Evolutionary conservation across 2,797 vertebrate genomes (phyloP).

Genomic region (Coccyzus lansbergi): DNA sequence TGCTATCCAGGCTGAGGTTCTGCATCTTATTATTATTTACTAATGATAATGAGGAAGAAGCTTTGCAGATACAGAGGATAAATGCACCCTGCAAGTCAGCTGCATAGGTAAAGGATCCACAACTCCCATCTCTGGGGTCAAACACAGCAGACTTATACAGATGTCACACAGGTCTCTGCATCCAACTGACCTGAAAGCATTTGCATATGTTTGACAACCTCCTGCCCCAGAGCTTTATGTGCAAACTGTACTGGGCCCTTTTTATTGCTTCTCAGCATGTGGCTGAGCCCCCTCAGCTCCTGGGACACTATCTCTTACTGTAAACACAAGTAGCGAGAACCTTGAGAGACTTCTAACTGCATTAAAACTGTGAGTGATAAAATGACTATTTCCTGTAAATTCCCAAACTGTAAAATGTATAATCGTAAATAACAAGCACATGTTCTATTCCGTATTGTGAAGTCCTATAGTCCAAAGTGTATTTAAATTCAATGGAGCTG

Average conservation of each 20-base stretch:
- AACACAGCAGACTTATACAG: neutral
- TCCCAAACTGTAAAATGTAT: neutral
- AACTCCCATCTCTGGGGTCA: neutral
- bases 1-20: neutral
- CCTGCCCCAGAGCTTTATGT: neutral
- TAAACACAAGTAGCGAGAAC: neutral
- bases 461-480: neutral
- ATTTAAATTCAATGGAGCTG: neutral
- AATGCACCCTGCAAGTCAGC: neutral
- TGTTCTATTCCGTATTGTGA: fast-evolving
- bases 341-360: neutral
- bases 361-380: neutral
- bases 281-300: neutral
- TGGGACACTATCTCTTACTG: neutral
- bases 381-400: neutral
- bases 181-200: neutral
- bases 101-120: neutral
- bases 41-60: neutral
- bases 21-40: neutral
- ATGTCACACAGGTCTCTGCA: neutral
- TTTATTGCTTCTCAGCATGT: neutral
- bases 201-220: neutral
- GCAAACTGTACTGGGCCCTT: neutral
- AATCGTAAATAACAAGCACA: neutral
- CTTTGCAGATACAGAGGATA: neutral